These are phyloP conservation scores for Phoxinus dragarum DNA, from an alignment of 2,797 vertebrate species.

Conservation along the genomic window DNA sequence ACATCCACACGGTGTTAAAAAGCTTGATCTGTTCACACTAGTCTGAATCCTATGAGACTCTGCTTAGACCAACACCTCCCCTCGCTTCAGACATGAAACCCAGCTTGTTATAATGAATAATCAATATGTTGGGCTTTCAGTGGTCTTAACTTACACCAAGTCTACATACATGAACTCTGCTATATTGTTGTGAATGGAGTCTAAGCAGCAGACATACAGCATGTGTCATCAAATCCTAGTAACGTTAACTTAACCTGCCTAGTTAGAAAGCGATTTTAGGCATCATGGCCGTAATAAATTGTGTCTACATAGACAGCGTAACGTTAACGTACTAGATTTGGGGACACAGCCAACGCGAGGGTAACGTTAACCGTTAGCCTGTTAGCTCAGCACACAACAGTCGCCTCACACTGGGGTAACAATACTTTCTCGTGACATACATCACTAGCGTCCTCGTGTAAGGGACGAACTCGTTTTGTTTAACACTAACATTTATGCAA, in stretches of 20 bases:
- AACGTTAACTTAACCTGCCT: background rate
- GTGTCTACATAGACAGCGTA: background rate
- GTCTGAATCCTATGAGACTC: background rate
- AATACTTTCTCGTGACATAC: background rate
- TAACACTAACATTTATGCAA: background rate
- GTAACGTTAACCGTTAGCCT: slow-evolving; percentile 40
- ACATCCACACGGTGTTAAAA: background rate
- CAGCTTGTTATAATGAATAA: background rate
- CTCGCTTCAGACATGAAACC: background rate
- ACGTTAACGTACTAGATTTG: background rate
- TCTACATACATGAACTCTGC: background rate
- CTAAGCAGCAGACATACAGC: background rate
- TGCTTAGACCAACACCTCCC: background rate
- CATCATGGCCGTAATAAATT: background rate
- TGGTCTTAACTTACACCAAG: background rate
- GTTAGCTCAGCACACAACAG: slow-evolving; percentile 36
- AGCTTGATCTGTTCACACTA: background rate
- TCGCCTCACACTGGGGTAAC: background rate
- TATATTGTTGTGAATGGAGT: background rate
- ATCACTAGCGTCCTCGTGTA: background rate
- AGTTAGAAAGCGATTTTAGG: background rate
- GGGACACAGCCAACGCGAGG: slow-evolving; percentile 9
- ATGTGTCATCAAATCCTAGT: background rate
- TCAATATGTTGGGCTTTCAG: background rate
- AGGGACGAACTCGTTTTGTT: background rate